These are phyloP conservation scores for Melanostoma scalare DNA, from an alignment of 2,888 invertebrate species.

Conservation along the genomic window DNA sequence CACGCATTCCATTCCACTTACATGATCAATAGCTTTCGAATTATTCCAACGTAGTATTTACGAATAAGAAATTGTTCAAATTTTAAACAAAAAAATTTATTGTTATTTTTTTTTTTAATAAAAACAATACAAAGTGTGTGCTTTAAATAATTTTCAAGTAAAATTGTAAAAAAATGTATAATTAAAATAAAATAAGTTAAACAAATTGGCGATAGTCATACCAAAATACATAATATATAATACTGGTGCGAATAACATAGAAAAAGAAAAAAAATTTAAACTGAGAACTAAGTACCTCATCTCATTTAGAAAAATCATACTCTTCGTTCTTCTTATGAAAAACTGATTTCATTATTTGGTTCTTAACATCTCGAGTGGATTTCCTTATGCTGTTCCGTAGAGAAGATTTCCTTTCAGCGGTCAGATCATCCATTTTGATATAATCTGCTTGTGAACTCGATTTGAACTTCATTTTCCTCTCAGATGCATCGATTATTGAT, in stretches of 20 bases:
- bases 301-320: constrained; percentile 77
- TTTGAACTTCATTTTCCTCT: constrained; percentile 79
- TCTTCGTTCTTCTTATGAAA: constrained; percentile 80
- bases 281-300: constrained; percentile 10
- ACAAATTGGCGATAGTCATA: constrained; percentile 26
- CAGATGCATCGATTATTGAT: constrained; percentile 79
- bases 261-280: neutral
- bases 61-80: too few relatives aligned
- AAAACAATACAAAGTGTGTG: too few relatives aligned
- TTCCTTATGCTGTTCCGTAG: constrained; percentile 79
- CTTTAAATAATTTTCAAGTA: too few relatives aligned
- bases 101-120: too few relatives aligned
- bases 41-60: too few relatives aligned
- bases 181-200: constrained; percentile 23
- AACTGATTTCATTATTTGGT: constrained; percentile 78
- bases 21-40: too few relatives aligned
- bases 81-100: too few relatives aligned
- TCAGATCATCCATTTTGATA: constrained; percentile 77
- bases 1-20: too few relatives aligned
- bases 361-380: constrained; percentile 80
- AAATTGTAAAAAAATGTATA: constrained; percentile 1
- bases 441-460: constrained; percentile 77
- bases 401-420: constrained; percentile 78
- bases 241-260: constrained; percentile 35
- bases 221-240: constrained; percentile 32